Evolutionary conservation across 1,140 invertebrate genomes (phyloP).

Genomic region (Wasmannia auropunctata): DNA sequence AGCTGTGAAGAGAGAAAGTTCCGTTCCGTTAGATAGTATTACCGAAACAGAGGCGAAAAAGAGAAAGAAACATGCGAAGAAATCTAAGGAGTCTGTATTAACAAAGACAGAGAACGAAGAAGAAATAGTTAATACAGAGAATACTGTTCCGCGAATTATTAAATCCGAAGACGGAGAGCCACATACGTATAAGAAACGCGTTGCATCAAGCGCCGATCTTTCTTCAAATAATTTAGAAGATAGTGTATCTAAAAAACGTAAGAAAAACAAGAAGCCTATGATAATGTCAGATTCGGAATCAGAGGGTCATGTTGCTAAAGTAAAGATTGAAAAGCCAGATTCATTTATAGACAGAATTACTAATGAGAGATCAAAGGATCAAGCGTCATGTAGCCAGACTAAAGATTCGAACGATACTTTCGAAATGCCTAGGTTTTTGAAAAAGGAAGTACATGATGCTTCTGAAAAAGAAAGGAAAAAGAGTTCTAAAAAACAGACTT

Average conservation of each 20-base stretch:
- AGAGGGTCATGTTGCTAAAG: background rate
- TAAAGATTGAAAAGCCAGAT: slow-evolving; percentile 26
- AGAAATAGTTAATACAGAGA: background rate
- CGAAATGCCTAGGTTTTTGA: background rate
- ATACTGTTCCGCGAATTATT: background rate
- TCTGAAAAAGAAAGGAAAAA: no score
- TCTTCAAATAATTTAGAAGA: background rate
- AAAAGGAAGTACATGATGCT: background rate
- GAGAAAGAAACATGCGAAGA: slow-evolving; percentile 48
- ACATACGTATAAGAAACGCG: background rate
- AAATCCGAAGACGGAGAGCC: background rate
- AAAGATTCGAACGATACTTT: background rate
- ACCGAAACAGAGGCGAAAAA: background rate
- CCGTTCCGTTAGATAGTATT: background rate
- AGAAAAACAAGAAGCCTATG: background rate
- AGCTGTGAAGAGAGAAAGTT: slow-evolving; percentile 8
- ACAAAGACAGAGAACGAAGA: background rate
- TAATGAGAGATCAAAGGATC: background rate
- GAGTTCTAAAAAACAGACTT: no score
- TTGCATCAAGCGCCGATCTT: background rate
- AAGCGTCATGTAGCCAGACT: background rate
- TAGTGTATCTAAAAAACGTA: background rate
- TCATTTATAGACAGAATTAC: background rate
- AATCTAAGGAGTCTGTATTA: slow-evolving; percentile 25
- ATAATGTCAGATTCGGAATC: background rate